Evolutionary conservation across 2,888 invertebrate genomes (phyloP), one percentile per base, ranked within the genome.

Genomic region (Thera britannica): DNA sequence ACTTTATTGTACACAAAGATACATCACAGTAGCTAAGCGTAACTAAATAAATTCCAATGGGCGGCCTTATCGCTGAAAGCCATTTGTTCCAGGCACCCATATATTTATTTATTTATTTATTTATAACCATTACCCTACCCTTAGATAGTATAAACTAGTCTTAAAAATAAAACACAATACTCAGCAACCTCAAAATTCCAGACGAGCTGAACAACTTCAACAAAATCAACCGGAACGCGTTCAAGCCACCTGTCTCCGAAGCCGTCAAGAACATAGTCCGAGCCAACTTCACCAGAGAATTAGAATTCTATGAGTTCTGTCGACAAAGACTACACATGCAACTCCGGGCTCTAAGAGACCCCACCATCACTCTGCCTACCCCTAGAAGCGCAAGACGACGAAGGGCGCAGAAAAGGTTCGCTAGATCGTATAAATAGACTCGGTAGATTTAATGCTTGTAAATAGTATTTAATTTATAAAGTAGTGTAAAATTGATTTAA

Each of bases 231-330:
- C 95, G 96, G 73, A 98, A 98, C 88, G 95, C 96, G 61, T 98
- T 97, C 91, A 98, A 98, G 83, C 98, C 98, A 0, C 96, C 97
- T 0, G 97, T 98, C 2, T 96, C 96, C 58, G 97, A 98, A 81
- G 96, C 96, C 77, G 96, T 98, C 2, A 98, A 98, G 85, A 96
- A 97, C 59, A 96, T 98, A 62, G 97, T 98, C 4, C 94, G 97
- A 74, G 95, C 95, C 51, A 98, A 98, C 89, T 98, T 98, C 85
- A 98, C 98, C 0, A 95, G 96, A 65, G 98, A 98, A 90, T 97
- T 98, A 9, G 98, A 98, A 81, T 98, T 98, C 89, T 98, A 98
- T 87, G 97, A 98, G 82, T 98, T 98, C 86, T 98, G 98, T 85
- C 96, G 96, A 77, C 98, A 98, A 83, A 94, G 98, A 79, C 94